Base-by-base conservation (phyloP, 2,797 vertebrate species). In the Malurus leucopterus region DNA sequence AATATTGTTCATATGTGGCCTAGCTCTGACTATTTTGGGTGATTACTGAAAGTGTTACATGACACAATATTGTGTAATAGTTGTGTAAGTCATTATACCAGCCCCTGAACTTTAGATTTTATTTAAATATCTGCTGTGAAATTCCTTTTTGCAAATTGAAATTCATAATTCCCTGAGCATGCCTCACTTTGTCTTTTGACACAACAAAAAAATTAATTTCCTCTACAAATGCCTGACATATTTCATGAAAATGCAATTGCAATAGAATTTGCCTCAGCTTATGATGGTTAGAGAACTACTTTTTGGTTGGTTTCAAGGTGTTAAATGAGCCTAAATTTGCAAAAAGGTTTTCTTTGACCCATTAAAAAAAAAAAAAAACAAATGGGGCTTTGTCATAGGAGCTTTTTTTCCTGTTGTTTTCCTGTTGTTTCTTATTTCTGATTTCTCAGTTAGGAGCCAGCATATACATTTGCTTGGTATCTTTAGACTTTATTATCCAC, bases 311-410 rank as follows among this genome's bases (percentile, higher is more conserved):
- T 55, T 74, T 76, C 2, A 1, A 2, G 3, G 5, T 30, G 5
- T 73, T 89, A 82, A 54, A n/a, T 43, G 78, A 95, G 38, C 15
- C 43, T 61, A 92, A 93, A 81, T 40, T 51, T 83, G n/a, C 79
- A 93, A 59, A 75, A 92, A 92, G 7, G 3, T 86, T 83, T 72
- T 44, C 26, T 68, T 61, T 49, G 0, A 2, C 14, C 54, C 6
- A 32, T 6, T 34, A 41, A 80, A 44, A 80, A 57, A 50, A 78
- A 41, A 80, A 44, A 80, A 57, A 50, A 78, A 57, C 4, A 47
- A 59, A 69, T 4, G 4, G 36, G 6, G 2, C 1, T 86, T 84
- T 68, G 3, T 55, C 34, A 22, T 21, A 26, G 7, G 20, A 58
- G 29, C 4, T 23, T 5, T 82, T 3, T 5, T n/a, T n/a, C n/a